phyloP scores from a whole-genome alignment of 1,140 invertebrate genomes.

The Caenorhabditis brenneri region DNA sequence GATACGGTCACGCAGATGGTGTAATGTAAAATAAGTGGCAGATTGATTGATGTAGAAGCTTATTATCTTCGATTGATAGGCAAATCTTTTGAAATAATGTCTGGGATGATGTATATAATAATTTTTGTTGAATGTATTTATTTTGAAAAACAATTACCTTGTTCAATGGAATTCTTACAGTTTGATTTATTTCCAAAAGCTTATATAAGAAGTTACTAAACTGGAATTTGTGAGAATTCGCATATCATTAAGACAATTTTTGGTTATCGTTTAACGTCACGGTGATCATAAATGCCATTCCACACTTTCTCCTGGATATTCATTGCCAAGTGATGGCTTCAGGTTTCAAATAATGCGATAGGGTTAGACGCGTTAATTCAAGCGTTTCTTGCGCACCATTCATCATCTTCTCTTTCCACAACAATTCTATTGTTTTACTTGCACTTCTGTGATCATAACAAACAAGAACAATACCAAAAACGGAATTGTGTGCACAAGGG shows the following conservation, averaged over 20 bases:
- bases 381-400: slow-evolving; percentile 26
- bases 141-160: too few relatives aligned
- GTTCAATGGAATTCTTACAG: too few relatives aligned
- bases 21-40: slow-evolving; percentile 7
- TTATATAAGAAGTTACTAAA: too few relatives aligned
- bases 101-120: too few relatives aligned
- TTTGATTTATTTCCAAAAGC: too few relatives aligned
- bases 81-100: too few relatives aligned
- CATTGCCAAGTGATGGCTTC: background rate
- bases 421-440: slow-evolving; percentile 33
- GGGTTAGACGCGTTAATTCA: slow-evolving; percentile 34
- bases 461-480: slow-evolving; percentile 9
- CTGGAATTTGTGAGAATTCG: too few relatives aligned
- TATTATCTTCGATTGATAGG: background rate
- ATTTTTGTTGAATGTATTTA: too few relatives aligned
- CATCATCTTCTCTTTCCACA: background rate
- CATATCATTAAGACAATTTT: too few relatives aligned
- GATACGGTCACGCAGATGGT: slow-evolving; percentile 35
- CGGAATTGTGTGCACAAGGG: background rate
- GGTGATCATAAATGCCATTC: background rate
- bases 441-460: slow-evolving; percentile 19
- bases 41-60: slow-evolving; percentile 24
- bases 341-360: slow-evolving; percentile 43
- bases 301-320: slow-evolving; percentile 5
- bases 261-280: background rate